Percentiles rank a stretch among this genome's conserved stretches.
Conservation (phyloP, 2,113 vertebrate species). For the Abramis brama region DNA sequence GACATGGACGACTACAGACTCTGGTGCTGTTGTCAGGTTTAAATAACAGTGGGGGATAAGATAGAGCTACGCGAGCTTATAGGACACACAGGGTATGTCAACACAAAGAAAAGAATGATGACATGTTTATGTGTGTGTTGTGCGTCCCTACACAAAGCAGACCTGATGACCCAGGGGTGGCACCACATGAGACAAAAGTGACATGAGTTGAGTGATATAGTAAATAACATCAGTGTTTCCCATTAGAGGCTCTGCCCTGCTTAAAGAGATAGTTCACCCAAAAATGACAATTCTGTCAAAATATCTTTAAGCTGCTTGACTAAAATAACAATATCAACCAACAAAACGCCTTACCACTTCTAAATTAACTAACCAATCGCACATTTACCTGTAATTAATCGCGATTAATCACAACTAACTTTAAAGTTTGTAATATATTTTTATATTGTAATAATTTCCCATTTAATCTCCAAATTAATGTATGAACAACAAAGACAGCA, state of each 20-base stretch:
- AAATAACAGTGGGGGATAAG: slow-evolving; percentile 34
- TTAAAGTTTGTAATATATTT: no score
- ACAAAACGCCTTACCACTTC: no score
- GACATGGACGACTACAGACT: slow-evolving; percentile 44
- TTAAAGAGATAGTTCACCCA: not conserved
- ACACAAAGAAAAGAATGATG: slow-evolving; percentile 30
- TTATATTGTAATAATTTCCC: no score
- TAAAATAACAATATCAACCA: no score
- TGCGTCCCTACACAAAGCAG: not conserved
- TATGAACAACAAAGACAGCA: no score
- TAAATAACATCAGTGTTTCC: not conserved
- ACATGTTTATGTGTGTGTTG: not conserved
- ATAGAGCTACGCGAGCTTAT: slow-evolving; percentile 5
- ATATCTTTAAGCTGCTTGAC: no score
- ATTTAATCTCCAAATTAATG: no score
- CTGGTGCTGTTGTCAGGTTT: slow-evolving; percentile 36
- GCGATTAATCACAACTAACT: no score
- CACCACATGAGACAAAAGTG: not conserved
- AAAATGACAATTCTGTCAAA: not conserved
- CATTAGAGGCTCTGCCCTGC: not conserved
- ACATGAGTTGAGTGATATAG: not conserved
- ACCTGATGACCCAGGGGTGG: slow-evolving; percentile 32
- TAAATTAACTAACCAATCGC: no score
- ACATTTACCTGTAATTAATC: no score
- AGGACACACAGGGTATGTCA: slow-evolving; percentile 5